Percentiles rank a stretch among this genome's conserved stretches.
phyloP scores from a whole-genome alignment of 2,797 vertebrate species.

The Adelosebastes latens region DNA sequence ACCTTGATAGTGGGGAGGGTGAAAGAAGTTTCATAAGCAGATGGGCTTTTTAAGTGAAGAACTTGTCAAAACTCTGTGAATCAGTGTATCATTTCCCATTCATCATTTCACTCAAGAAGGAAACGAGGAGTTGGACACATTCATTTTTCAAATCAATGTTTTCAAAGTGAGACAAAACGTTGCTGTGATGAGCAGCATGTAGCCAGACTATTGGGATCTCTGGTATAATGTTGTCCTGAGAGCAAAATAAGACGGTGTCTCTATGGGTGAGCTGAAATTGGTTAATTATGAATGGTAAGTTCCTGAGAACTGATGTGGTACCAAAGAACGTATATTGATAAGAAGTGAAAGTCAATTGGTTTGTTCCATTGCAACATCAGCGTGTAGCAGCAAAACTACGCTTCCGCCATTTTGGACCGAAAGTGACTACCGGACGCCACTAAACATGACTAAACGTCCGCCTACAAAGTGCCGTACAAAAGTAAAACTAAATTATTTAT shows the following conservation, averaged over 20 bases:
- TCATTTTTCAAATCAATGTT: neutral
- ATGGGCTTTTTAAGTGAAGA: neutral
- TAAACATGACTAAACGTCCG: too few species aligned
- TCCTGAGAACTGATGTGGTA: neutral
- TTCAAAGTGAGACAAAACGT: neutral
- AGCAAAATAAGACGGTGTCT: neutral
- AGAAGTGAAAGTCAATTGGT: too few species aligned
- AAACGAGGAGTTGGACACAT: neutral
- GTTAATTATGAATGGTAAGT: neutral
- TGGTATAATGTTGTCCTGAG: neutral
- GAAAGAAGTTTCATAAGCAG: conserved; percentile 3
- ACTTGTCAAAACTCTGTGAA: neutral
- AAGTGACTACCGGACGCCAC: too few species aligned
- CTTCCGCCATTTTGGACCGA: too few species aligned
- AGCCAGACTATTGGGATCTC: neutral
- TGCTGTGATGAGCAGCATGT: neutral
- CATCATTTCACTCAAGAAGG: neutral
- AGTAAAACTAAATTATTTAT: too few species aligned
- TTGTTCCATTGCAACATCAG: too few species aligned
- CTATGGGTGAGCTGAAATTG: neutral
- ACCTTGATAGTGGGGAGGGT: neutral
- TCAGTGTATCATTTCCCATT: neutral
- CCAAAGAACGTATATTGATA: too few species aligned
- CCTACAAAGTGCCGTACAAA: too few species aligned
- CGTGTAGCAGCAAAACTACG: too few species aligned